phyloP scores from a whole-genome alignment of 2,797 vertebrate species.

The Sebastes steindachneri region DNA sequence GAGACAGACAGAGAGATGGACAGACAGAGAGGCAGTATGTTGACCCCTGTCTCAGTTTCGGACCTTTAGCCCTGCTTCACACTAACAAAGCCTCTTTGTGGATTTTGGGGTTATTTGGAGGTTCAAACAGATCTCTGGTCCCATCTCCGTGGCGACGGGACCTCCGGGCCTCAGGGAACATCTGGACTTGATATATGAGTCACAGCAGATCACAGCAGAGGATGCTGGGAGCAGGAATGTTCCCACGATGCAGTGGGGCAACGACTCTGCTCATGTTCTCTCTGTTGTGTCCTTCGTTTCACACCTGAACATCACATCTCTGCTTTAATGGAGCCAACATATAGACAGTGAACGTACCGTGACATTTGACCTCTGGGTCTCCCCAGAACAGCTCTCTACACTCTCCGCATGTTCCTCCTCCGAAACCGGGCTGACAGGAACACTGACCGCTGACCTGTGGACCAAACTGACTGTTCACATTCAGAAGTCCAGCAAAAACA shows the following conservation, averaged over 20 bases:
- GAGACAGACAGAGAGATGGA: too few species aligned
- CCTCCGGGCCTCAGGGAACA: slow-evolving; percentile 43
- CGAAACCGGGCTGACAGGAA: slow-evolving; percentile 92
- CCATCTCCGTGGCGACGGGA: slow-evolving; percentile 12
- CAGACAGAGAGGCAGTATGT: too few species aligned
- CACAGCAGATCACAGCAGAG: not conserved
- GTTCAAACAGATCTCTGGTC: slow-evolving; percentile 51
- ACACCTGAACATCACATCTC: too few species aligned
- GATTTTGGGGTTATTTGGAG: slow-evolving; percentile 29
- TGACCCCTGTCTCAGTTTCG: not conserved
- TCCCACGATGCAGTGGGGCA: slow-evolving; percentile 36
- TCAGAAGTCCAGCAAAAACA: not conserved
- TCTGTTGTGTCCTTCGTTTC: too few species aligned
- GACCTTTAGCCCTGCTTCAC: not conserved
- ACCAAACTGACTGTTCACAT: not conserved
- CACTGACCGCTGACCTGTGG: slow-evolving; percentile 94
- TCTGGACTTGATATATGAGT: slow-evolving; percentile 67
- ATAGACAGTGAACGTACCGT: slow-evolving; percentile 77
- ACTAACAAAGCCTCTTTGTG: slow-evolving; percentile 56
- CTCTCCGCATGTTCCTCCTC: slow-evolving; percentile 92
- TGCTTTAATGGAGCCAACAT: not conserved
- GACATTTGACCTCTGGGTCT: slow-evolving; percentile 89
- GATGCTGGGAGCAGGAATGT: slow-evolving; percentile 10
- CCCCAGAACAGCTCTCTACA: slow-evolving; percentile 97
- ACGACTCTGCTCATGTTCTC: not conserved